Conservation (phyloP, 2,888 invertebrate genomes). For the Parasteatoda lunata region DNA sequence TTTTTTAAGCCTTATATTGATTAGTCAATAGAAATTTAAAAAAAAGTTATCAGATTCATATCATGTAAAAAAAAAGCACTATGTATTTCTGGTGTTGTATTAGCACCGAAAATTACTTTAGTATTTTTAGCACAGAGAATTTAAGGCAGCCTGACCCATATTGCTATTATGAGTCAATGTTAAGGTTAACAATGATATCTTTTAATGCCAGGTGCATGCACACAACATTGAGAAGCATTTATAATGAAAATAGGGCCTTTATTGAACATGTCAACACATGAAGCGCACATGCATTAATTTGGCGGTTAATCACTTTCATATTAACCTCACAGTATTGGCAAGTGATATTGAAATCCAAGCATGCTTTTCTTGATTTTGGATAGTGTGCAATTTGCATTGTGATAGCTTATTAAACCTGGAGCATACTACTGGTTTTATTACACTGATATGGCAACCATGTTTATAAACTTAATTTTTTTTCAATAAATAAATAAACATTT, state of each 20-base stretch:
- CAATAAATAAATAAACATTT: too few relatives aligned
- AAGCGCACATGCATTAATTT: conserved; percentile 58
- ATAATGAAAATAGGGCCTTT: conserved; percentile 25
- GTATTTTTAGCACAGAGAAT: too few relatives aligned
- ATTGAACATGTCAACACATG: conserved; percentile 33
- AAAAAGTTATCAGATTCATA: too few relatives aligned
- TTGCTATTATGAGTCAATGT: conserved; percentile 15
- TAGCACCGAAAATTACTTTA: too few relatives aligned
- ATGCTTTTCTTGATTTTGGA: conserved; percentile 46
- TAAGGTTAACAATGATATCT: conserved; percentile 23
- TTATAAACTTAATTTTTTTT: too few relatives aligned
- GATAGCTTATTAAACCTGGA: conserved; percentile 53
- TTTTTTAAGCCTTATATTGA: too few relatives aligned
- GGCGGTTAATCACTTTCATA: conserved; percentile 19
- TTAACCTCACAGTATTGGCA: conserved; percentile 9
- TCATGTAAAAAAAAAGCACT: too few relatives aligned
- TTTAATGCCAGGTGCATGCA: conserved; percentile 61
- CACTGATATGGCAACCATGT: too few relatives aligned
- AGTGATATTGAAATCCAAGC: conserved; percentile 58
- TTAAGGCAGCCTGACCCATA: conserved; percentile 63
- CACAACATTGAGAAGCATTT: conserved; percentile 59
- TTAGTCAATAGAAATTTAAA: too few relatives aligned
- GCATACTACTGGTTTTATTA: conserved; percentile 7
- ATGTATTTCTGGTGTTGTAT: too few relatives aligned
- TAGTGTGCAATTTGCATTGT: conserved; percentile 66